phyloP scores from a whole-genome alignment of 2,113 vertebrate genomes.

The Casuarius casuarius region DNA sequence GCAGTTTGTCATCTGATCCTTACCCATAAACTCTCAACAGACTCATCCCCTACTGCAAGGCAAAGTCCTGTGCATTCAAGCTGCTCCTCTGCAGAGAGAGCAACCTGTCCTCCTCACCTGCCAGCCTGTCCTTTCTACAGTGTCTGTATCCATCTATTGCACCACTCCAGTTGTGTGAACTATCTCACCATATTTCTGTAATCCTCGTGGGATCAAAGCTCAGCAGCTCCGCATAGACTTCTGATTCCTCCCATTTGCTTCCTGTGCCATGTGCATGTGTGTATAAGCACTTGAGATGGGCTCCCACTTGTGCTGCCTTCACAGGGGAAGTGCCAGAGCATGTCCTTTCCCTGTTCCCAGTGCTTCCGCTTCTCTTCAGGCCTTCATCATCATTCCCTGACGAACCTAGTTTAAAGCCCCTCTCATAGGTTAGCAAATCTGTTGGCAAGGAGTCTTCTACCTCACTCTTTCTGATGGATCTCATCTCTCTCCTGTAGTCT shows the following conservation, averaged over 20 bases:
- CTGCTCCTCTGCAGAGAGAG: neutral
- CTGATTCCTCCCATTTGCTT: neutral
- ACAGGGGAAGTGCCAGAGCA: neutral
- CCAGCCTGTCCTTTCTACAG: neutral
- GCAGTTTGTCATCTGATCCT: neutral
- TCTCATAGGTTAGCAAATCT: neutral
- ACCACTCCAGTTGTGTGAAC: too few relatives aligned
- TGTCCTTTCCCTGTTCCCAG: neutral
- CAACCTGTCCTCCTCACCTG: neutral
- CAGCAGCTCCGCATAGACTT: neutral
- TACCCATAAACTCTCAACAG: neutral
- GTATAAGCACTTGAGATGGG: neutral
- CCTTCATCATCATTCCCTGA: neutral
- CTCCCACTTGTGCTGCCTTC: neutral
- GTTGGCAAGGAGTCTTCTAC: neutral
- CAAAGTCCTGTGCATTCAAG: neutral
- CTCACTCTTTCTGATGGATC: neutral
- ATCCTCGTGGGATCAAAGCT: neutral
- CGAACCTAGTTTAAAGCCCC: neutral
- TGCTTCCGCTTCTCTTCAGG: neutral
- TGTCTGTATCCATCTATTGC: neutral
- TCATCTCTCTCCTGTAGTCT: neutral
- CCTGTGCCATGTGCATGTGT: accelerated
- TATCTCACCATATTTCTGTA: neutral
- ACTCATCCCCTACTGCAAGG: neutral